Evolutionary conservation across 2,113 vertebrate species (phyloP), one percentile per base, ranked within the genome.

Genomic region (Anseranas semipalmata): DNA sequence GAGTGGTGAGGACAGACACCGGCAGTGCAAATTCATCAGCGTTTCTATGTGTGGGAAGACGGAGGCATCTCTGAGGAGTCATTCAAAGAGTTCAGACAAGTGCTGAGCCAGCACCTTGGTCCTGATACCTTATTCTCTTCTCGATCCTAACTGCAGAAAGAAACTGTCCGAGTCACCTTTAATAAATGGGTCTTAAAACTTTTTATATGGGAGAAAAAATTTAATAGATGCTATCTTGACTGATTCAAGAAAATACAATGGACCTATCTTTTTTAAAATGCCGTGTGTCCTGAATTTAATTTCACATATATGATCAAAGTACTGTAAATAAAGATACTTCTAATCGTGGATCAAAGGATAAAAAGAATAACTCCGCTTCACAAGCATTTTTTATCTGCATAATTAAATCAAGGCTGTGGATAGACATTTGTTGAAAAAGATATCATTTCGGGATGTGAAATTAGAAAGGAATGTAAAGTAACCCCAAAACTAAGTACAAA

Each of bases 401-500:
- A 83, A 94, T 94, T 89, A 95, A 97, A 94, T 93, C 75, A 71
- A 95, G 55, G 43, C 35, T 86, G 55, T 75, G 84, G 85, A 85
- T 58, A 79, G 41, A 97, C 68, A 22, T 95, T 93, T 86, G 15
- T 68, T 90, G 74, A 46, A 96, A 95, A 96, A 91, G 43, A 16
- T 25, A 45, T 83, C 32, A 81, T 87, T 78, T 91, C 22, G 48
- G 86, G 63, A 68, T 86, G 45, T 89, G 66, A 87, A 96, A 91
- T 93, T 97, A 95, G 12, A 75, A 92, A 92, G 33, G 48, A 93
- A 63, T 84, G 56, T 90, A 97, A 96, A 96, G 92, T 92, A 96
- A 79, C 15, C 37, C 62, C n/a, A 82, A 72, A 92, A 66, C 24
- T 55, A 93, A 95, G 79, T 62, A 93, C 41, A 92, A 39, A 53